Percentiles rank a stretch among this genome's conserved stretches.
phyloP scores from a whole-genome alignment of 2,113 vertebrate genomes.

The Sebastes schlegelii region DNA sequence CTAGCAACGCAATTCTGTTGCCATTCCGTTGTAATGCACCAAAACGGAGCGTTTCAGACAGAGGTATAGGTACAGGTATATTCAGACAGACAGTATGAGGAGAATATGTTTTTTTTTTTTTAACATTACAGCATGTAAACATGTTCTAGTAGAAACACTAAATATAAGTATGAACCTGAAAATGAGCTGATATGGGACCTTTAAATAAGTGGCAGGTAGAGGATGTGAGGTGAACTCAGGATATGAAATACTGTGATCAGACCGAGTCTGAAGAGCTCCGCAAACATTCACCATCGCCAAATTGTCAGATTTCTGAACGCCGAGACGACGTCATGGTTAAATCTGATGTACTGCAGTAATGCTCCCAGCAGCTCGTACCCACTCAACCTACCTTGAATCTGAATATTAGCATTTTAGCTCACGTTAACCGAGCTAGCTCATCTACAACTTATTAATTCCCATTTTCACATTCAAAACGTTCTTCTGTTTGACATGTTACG shows the following conservation, averaged over 20 bases:
- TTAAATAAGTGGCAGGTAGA: not conserved
- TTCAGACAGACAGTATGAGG: no score
- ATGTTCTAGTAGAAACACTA: not conserved
- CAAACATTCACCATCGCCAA: constrained; percentile 2
- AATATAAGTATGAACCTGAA: no score
- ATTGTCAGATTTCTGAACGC: constrained; percentile 3
- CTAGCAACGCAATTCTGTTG: no score
- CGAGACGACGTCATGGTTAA: not conserved
- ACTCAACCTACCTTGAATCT: constrained; percentile 3
- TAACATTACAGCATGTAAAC: no score
- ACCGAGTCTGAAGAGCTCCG: not conserved
- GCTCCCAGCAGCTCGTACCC: not conserved
- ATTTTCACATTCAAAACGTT: constrained; percentile 7
- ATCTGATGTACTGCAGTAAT: not conserved
- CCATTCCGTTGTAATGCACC: no score
- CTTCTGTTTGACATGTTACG: constrained; percentile 9
- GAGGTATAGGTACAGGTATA: no score
- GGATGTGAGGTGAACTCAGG: constrained; percentile 41
- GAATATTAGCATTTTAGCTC: not conserved
- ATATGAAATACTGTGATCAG: constrained; percentile 61
- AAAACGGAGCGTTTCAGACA: no score
- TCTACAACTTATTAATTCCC: not conserved
- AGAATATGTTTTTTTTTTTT: no score
- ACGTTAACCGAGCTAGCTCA: not conserved
- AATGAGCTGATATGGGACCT: no score